These are phyloP conservation scores for Stenoptilia bipunctidactyla DNA, from an alignment of 2,888 invertebrate genomes.

Conservation along the genomic window DNA sequence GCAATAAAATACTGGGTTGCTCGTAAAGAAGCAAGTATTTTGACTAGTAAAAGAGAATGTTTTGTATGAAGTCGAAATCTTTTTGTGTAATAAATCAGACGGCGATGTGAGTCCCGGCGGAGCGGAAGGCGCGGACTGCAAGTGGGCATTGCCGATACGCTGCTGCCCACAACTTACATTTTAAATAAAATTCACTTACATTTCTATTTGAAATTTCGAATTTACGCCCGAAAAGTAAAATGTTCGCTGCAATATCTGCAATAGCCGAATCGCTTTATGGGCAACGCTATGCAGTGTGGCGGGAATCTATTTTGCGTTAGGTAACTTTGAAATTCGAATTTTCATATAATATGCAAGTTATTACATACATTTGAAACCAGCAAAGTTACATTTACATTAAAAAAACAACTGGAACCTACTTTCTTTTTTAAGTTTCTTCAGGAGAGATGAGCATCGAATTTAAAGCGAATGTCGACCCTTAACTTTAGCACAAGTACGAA, in stretches of 20 bases:
- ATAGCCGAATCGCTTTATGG: too few species aligned
- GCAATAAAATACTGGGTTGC: constrained; percentile 47
- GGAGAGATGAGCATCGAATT: constrained; percentile 9
- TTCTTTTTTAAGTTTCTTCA: too few species aligned
- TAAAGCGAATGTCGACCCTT: constrained; percentile 16
- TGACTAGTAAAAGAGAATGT: constrained; percentile 27
- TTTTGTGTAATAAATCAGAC: constrained; percentile 51
- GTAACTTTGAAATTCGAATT: too few species aligned
- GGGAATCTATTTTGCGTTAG: too few species aligned
- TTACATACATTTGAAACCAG: too few species aligned
- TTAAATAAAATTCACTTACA: constrained; percentile 1
- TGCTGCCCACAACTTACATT: constrained; percentile 8
- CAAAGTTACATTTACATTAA: too few species aligned
- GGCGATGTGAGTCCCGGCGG: constrained; percentile 30
- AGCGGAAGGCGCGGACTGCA: constrained; percentile 38
- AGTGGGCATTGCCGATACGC: constrained; percentile 37
- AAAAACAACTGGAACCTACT: too few species aligned
- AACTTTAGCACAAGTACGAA: constrained; percentile 26
- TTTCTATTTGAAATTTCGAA: neutral
- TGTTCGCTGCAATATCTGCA: too few species aligned
- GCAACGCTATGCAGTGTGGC: too few species aligned
- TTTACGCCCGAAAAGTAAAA: too few species aligned
- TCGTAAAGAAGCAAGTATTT: constrained; percentile 48
- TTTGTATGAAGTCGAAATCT: constrained; percentile 36
- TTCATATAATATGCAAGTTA: too few species aligned